Conservation (phyloP, 2,797 vertebrate genomes). For the Phataginus tricuspis region DNA sequence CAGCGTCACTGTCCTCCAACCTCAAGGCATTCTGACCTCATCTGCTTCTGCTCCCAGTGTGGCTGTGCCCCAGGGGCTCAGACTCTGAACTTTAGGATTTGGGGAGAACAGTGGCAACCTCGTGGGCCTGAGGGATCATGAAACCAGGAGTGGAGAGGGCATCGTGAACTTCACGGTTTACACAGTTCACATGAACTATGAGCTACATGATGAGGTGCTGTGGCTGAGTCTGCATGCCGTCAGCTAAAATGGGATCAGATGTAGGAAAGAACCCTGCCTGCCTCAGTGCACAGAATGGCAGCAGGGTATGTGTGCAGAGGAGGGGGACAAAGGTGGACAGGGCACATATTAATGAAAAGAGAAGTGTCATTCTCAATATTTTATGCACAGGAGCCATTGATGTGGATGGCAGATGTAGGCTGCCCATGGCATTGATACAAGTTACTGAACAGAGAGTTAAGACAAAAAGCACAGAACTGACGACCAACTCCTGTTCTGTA, state of each 20-base stretch:
- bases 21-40: rapidly evolving
- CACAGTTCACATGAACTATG: not conserved
- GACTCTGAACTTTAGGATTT: not conserved
- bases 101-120: rapidly evolving
- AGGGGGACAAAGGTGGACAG: rapidly evolving
- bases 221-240: rapidly evolving
- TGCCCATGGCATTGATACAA: not conserved
- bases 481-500: rapidly evolving
- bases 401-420: not conserved
- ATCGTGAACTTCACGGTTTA: rapidly evolving
- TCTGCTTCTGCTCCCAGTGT: not conserved
- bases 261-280: not conserved
- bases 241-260: not conserved
- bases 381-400: not conserved
- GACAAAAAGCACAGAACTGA: not conserved
- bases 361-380: rapidly evolving
- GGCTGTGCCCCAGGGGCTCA: not conserved
- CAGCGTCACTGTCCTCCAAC: rapidly evolving
- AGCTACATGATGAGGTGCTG: rapidly evolving
- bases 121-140: not conserved
- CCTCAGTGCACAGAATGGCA: not conserved
- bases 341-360: too few species aligned
- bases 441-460: not conserved
- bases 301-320: rapidly evolving
- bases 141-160: not conserved